Evolutionary conservation across 2,888 invertebrate genomes (phyloP).

Genomic region (Polietes domitor): DNA sequence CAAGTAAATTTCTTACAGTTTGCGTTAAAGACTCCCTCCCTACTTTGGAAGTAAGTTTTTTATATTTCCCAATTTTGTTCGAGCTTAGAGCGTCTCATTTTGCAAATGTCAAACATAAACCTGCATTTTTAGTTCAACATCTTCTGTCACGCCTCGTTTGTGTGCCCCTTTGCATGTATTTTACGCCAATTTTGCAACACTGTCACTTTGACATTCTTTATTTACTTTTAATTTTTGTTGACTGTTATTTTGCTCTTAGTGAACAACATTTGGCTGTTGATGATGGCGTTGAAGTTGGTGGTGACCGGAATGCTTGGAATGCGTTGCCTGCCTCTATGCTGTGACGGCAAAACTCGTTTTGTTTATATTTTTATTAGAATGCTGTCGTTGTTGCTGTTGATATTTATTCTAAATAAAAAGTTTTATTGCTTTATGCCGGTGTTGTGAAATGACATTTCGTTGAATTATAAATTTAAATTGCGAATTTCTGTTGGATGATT

Average conservation of each 20-base stretch:
- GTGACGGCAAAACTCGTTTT: neutral
- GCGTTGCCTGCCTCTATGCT: neutral
- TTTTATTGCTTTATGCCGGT: no score
- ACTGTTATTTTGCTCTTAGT: conserved; percentile 41
- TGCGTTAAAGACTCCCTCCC: no score
- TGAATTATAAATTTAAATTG: no score
- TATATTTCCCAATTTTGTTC: no score
- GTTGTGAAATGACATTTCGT: no score
- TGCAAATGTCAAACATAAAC: no score
- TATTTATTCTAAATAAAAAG: neutral
- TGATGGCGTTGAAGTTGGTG: neutral
- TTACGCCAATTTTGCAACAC: conserved; percentile 25
- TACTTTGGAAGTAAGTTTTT: no score
- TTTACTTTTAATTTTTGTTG: conserved; percentile 39
- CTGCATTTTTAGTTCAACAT: no score
- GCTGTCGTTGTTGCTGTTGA: no score
- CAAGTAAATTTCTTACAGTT: no score
- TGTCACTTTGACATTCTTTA: conserved; percentile 37
- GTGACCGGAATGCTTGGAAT: conserved; percentile 27
- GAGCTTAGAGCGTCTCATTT: no score
- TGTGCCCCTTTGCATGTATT: neutral
- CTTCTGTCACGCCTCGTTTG: neutral
- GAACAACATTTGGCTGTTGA: conserved; percentile 26
- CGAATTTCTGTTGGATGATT: no score
- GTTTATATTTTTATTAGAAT: neutral